A percentile compares a stretch with the other conserved stretches of the same genome.
These are phyloP conservation scores for Anolis carolinensis DNA, from an alignment of 2,113 vertebrate genomes.

Conservation along the genomic window DNA sequence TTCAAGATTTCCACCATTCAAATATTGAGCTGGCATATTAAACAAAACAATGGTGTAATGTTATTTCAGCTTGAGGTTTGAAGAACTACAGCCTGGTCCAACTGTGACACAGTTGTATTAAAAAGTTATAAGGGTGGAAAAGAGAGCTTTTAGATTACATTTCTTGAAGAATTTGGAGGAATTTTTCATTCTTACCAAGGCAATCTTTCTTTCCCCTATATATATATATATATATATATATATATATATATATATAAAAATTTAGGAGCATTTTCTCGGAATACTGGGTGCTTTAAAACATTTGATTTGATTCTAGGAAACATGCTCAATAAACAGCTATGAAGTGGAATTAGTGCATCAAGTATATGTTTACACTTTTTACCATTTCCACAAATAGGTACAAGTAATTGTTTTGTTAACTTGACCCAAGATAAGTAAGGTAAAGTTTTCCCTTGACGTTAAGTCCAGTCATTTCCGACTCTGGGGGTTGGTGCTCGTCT, in stretches of 20 bases:
- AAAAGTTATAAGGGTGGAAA: neutral
- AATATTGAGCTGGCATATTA: neutral
- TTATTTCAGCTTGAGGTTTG: neutral
- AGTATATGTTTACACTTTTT: constrained; percentile 55
- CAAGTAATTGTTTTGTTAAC: constrained; percentile 49
- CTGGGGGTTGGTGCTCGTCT: too few species aligned
- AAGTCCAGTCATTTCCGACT: too few species aligned
- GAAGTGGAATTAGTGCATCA: constrained; percentile 43
- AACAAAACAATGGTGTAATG: neutral
- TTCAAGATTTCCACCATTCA: neutral
- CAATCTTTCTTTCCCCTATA: constrained; percentile 20
- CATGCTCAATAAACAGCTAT: constrained; percentile 48
- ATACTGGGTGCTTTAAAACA: constrained; percentile 14
- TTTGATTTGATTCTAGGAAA: constrained; percentile 51
- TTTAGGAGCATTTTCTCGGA: neutral
- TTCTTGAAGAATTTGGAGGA: neutral
- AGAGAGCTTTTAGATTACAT: neutral
- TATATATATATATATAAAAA: too few species aligned
- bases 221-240: too few species aligned
- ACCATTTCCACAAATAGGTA: constrained; percentile 26
- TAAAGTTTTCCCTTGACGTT: too few species aligned
- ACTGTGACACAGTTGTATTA: neutral
- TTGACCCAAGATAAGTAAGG: constrained; percentile 33
- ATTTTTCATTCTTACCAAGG: neutral
- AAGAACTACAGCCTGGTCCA: neutral